Evolutionary conservation across 2,888 invertebrate species (phyloP).

Genomic region (Hoplodrina ambigua): DNA sequence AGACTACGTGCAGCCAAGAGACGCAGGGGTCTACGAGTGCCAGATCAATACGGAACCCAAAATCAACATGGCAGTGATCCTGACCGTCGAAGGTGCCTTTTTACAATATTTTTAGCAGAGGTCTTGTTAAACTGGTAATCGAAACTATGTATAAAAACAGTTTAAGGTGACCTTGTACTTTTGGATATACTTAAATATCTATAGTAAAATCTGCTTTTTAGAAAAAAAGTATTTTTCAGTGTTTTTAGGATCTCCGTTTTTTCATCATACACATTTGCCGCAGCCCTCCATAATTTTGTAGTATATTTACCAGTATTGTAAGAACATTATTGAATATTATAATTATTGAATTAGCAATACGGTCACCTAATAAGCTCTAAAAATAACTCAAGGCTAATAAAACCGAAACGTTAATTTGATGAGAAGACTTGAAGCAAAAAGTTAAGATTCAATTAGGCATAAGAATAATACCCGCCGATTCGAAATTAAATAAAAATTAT

Average conservation of each 20-base stretch:
- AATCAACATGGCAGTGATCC: conserved; percentile 95
- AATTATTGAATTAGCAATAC: neutral
- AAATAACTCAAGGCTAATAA: neutral
- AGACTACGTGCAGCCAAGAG: conserved; percentile 95
- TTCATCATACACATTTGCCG: neutral
- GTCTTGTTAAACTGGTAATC: conserved; percentile 1
- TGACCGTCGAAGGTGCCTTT: conserved; percentile 94
- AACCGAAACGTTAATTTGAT: conserved; percentile 9
- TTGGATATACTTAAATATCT: neutral
- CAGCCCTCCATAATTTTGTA: neutral
- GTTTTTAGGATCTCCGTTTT: neutral
- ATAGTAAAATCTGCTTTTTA: neutral
- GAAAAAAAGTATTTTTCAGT: conserved; percentile 1
- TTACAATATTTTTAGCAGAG: conserved; percentile 6
- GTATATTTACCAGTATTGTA: too few relatives aligned
- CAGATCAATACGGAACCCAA: conserved; percentile 97
- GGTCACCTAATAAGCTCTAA: neutral
- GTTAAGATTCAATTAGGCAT: conserved; percentile 10
- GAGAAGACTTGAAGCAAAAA: neutral
- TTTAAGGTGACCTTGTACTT: conserved; percentile 10
- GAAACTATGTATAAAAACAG: neutral
- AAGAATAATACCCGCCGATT: neutral
- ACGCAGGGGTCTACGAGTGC: conserved; percentile 96
- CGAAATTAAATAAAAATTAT: conserved; percentile 9
- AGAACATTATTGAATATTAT: neutral